Base-by-base conservation (phyloP, 2,888 invertebrate genomes). In the Allacma fusca region DNA sequence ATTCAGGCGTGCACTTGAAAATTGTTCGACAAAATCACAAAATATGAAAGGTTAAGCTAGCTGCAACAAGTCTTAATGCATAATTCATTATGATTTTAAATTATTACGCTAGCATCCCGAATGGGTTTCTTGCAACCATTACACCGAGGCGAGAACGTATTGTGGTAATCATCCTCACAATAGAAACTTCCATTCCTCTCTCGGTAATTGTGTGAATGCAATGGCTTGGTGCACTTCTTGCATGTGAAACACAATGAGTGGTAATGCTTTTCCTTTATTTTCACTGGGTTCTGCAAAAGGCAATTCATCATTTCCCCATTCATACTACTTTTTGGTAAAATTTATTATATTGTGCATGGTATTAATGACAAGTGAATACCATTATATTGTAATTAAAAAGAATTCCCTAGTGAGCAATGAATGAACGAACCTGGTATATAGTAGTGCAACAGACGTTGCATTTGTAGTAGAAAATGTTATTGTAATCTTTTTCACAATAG, bases 111-210 rank as follows among this genome's bases (percentile, higher is more conserved):
- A 26, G 71, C 29, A 76, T 71, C 65, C 65, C 26, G 19, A 62
- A 76, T 76, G 64, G 76, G 76, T 28, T 71, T 76, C 34, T 76
- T 76, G 76, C 76, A 76, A 7, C 64, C 76, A 26, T 71, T 70
- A 26, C 76, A 76, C 34, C 62, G 59, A 28, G 76, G 76, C 1
- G 70, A 70, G 44, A 76, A 76, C 4, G 64, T 76, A 40, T 71
- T 71, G 44, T 76, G 76, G 40, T 76, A 76, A 29, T 69, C 68
- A 1, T 24, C 34, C 9, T 76, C 76, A 71, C 76, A 76, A 26
- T 76, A 76, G 64, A 76, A 76, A 21, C 9, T 28, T 40, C 76
- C 76, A 28, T 71, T 71, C 59, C 76, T 19, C 28, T 76, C 76
- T 2, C 40, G 34, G 28, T 71, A 64, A n/a, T 76, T 76, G 44